Evolutionary conservation across 35 echinoderm and acorn worm species (phyloP).

Genomic region (Apostichopus parvimensis): DNA sequence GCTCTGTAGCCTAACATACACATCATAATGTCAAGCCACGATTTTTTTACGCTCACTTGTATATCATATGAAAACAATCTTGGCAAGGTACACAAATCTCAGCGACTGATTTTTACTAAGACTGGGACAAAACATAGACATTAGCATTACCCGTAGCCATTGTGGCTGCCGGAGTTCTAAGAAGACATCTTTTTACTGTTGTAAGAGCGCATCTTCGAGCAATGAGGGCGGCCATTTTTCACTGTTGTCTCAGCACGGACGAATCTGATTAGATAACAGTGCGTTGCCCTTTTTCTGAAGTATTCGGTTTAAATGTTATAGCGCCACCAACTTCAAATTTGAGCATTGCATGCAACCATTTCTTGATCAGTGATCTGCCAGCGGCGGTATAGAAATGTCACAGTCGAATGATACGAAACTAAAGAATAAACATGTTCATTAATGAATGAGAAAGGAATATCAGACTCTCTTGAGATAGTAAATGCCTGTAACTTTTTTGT

Average conservation of each 20-base stretch:
- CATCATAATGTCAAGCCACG: neutral
- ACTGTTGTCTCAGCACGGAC: constrained; percentile 14
- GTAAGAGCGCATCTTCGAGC: constrained; percentile 44
- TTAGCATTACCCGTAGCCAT: constrained; percentile 17
- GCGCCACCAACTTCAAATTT: neutral
- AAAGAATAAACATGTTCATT: too few relatives aligned
- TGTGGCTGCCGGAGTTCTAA: neutral
- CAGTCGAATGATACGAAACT: too few relatives aligned
- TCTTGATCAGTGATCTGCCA: too few relatives aligned
- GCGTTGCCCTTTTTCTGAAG: neutral
- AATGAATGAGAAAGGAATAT: too few relatives aligned
- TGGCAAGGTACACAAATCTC: too few relatives aligned
- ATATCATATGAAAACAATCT: too few relatives aligned
- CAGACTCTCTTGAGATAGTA: too few relatives aligned
- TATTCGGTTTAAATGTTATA: neutral
- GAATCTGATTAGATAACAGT: neutral
- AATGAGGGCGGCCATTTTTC: constrained; percentile 36
- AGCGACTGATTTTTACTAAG: too few relatives aligned
- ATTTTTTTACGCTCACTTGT: neutral
- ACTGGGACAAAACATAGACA: neutral
- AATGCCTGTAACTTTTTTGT: too few relatives aligned
- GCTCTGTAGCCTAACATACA: neutral
- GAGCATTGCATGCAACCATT: too few relatives aligned
- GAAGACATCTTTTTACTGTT: constrained; percentile 39
- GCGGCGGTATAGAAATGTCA: too few relatives aligned